phyloP scores from a whole-genome alignment of 2,797 vertebrate species.

The Scleropages formosus region DNA sequence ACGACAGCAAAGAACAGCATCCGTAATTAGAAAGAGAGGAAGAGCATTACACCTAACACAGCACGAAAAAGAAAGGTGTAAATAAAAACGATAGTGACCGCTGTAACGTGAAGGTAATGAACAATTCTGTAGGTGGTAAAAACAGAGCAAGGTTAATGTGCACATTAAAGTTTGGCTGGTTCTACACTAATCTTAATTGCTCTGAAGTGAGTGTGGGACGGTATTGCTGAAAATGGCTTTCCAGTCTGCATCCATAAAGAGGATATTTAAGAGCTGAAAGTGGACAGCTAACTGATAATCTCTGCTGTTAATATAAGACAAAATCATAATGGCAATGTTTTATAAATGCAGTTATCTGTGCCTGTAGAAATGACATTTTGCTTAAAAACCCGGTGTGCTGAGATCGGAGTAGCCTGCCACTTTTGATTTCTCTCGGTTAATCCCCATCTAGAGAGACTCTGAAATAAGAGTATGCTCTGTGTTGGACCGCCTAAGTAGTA shows the following conservation, averaged over 20 bases:
- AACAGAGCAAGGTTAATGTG: conserved; percentile 6
- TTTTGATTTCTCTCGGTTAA: not conserved
- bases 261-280: conserved; percentile 9
- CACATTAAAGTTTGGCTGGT: not conserved
- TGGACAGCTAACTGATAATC: conserved; percentile 12
- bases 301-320: conserved; percentile 11
- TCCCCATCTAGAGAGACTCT: conserved; percentile 11
- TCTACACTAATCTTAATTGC: not conserved
- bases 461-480: not conserved
- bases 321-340: not conserved
- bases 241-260: conserved; percentile 21
- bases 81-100: conserved; percentile 12
- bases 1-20: conserved; percentile 5
- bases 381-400: conserved; percentile 4
- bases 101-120: not conserved
- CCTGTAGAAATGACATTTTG: conserved; percentile 15
- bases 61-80: not conserved
- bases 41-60: not conserved
- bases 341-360: conserved; percentile 15
- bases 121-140: not conserved
- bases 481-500: conserved; percentile 11
- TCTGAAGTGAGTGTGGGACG: not conserved
- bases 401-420: conserved; percentile 17
- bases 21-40: not conserved
- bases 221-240: not conserved